Base-by-base conservation (phyloP, 2,113 vertebrate genomes). In the Anolis sagrei region DNA sequence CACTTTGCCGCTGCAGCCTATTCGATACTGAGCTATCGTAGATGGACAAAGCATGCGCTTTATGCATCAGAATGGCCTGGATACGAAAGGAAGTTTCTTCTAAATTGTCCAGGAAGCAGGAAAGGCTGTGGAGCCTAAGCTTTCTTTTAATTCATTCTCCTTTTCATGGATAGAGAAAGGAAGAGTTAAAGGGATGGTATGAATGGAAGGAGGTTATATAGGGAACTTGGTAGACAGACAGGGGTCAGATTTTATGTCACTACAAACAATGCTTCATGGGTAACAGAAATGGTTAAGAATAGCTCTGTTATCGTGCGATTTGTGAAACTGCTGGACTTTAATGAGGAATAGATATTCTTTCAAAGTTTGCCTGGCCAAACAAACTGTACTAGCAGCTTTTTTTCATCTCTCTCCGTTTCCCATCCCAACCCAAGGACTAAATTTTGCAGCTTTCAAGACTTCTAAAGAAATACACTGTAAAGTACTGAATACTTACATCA, bases 201-300 rank as follows among this genome's bases (percentile, higher is more conserved):
- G 90, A 85, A 14, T 58, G 70, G 48, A 81, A 91, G 83, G 6
- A 27, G 9, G 8, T 62, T 44, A 36, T 84, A 83, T n/a, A 84
- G 80, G 39, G 79, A 91, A 83, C 68, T 16, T 76, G 32, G 78
- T 77, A 91, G 25, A 51, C 76, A 90, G 82, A 23, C 7, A 64
- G 51, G 64, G 23, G 6, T 69, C 66, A 44, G 29, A 79, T 58
- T 58, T 58, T 58, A 13, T 58, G 54, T 3, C 13, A 27, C 29
- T 68, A 9, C 4, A 68, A 68, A 16, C 11, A 27, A 44, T 9
- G 51, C 18, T 76, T 9, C n/a, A 74, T 82, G 68, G 78, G 62
- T 70, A 80, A 86, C 13, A 36, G 7, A 87, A 85, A 48, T 92
- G 29, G 78, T 91, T 76, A 81, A 66, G 84, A 94, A 85, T 73